Evolutionary conservation across 1,140 invertebrate species (phyloP), one percentile per base, ranked within the genome.

Genomic region (Olivierus martensii): DNA sequence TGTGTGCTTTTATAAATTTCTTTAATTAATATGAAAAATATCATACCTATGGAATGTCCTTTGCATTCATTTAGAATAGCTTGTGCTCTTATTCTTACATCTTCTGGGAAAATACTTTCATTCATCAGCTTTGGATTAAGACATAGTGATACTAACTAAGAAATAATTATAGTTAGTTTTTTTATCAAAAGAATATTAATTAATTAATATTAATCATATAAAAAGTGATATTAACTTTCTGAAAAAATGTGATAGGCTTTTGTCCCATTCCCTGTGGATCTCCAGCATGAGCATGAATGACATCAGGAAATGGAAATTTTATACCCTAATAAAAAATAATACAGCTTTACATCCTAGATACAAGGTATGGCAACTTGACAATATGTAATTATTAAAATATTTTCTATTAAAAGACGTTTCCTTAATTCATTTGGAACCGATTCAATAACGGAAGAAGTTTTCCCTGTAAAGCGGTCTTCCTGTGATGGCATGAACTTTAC

Each of bases 201-300:
- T 3, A 18, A 12, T 12, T 14, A 38, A n/a, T 22, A 49, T 10
- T 51, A 21, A 35, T 43, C 9, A 35, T 10, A 49, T 14, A 15
- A 10, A 55, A 50, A 46, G 14, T 14, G 15, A n/a, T n/a, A 55
- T 53, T 57, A 54, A 77, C 75, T 68, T 80, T 77, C 62, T 80
- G 65, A 36, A 82, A 67, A 59, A 82, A 81, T 10, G 92, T 97
- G 38, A 99, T 81, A 19, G 94, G 93, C 46, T 74, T 70, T 69
- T 99, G 95, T 21, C 91, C 92, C 83, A 93, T 95, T 4, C 95
- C 94, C 75, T 99, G 95, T 58, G 91, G 92, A 74, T 99, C 95
- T 37, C 95, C 95, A 65, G 99, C 94, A 70, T 99, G 99, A 2
- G 92, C 91, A 65, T 87, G 87, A 62, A 98, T 92, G 14, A 99